These are phyloP conservation scores for Zaprionus ornatus DNA, from an alignment of 1,140 invertebrate genomes.

Conservation along the genomic window DNA sequence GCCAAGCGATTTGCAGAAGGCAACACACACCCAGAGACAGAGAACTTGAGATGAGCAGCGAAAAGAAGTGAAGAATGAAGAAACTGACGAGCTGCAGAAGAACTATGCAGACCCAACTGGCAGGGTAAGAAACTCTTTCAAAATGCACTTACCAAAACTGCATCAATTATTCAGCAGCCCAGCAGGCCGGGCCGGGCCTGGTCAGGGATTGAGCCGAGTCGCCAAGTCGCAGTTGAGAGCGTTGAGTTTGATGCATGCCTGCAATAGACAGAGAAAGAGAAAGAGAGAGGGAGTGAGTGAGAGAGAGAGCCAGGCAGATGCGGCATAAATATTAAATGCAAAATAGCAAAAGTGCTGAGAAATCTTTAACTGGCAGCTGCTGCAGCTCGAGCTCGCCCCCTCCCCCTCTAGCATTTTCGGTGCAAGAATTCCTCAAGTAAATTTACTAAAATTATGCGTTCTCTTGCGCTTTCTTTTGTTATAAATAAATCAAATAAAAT, in stretches of 20 bases:
- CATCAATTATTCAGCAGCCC: slow-evolving; percentile 79
- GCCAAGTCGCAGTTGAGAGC: slow-evolving; percentile 72
- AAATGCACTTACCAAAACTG: slow-evolving; percentile 81
- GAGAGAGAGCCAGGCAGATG: slow-evolving; percentile 8
- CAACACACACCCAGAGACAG: not conserved
- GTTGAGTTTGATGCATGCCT: slow-evolving; percentile 64
- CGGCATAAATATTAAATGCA: slow-evolving; percentile 80
- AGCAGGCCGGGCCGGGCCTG: slow-evolving; percentile 54
- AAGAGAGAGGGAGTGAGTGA: not conserved
- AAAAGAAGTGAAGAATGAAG: slow-evolving; percentile 12
- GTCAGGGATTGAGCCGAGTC: slow-evolving; percentile 75
- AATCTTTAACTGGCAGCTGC: slow-evolving; percentile 59
- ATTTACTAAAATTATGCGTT: slow-evolving; percentile 69
- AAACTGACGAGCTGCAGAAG: slow-evolving; percentile 4
- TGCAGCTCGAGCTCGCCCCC: not conserved
- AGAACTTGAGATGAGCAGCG: slow-evolving; percentile 24
- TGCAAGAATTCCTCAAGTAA: slow-evolving; percentile 35
- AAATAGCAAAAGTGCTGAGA: slow-evolving; percentile 65
- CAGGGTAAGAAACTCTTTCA: slow-evolving; percentile 43
- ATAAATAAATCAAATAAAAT: slow-evolving; percentile 81
- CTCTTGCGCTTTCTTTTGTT: slow-evolving; percentile 25
- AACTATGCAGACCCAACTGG: not conserved
- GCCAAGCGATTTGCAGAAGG: slow-evolving; percentile 48
- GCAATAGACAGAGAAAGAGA: slow-evolving; percentile 43
- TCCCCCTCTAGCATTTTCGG: not conserved